These are phyloP conservation scores for Tuberolachnus salignus DNA, from an alignment of 2,888 invertebrate genomes.

Conservation along the genomic window DNA sequence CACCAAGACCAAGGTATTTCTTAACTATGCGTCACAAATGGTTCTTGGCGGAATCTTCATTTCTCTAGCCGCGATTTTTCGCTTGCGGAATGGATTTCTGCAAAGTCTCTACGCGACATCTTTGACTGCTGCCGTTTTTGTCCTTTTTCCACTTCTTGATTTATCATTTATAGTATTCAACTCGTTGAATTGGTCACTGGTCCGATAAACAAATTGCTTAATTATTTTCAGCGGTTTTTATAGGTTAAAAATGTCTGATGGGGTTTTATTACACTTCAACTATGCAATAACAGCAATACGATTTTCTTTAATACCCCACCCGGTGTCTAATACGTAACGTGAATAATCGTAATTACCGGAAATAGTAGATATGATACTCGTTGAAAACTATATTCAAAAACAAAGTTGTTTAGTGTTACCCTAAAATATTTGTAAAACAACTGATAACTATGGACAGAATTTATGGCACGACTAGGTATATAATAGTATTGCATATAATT, in stretches of 20 bases:
- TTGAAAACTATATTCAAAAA: not conserved
- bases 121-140: no score
- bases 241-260: conserved; percentile 16
- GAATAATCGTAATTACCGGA: conserved; percentile 6
- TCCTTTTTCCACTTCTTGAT: no score
- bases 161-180: no score
- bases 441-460: conserved; percentile 17
- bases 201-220: conserved; percentile 32
- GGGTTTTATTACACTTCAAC: conserved; percentile 5
- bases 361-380: conserved; percentile 9
- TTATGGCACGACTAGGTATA: not conserved
- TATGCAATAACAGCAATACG: no score
- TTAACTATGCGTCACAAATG: conserved; percentile 30
- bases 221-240: conserved; percentile 13
- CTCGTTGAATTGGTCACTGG: no score
- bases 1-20: conserved; percentile 20
- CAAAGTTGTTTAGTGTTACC: not conserved
- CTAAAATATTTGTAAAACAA: not conserved
- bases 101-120: conserved; percentile 23
- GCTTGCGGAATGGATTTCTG: no score
- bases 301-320: no score
- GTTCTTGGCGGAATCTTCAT: no score
- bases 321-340: conserved; percentile 15
- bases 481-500: no score
- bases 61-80: no score